Evolutionary conservation across 2,888 invertebrate genomes (phyloP).

Genomic region (Isoperla grammatica): DNA sequence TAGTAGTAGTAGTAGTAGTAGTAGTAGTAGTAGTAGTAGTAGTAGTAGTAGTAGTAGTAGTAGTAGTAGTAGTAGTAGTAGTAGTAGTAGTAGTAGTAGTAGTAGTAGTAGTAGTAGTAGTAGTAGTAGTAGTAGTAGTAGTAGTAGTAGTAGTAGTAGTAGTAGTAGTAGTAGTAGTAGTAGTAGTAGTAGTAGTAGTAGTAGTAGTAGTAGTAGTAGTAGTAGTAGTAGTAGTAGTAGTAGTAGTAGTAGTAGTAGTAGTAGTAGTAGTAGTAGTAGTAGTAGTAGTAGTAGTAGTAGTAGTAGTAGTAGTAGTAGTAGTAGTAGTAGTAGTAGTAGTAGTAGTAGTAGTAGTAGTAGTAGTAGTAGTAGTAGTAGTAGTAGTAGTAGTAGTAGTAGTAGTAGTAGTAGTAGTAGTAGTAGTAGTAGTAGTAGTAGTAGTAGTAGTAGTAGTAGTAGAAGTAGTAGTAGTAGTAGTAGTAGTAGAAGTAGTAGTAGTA

Average conservation of each 20-base stretch:
- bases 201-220: conserved; percentile 14
- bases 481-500: conserved; percentile 6
- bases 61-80: not conserved
- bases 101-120: not conserved
- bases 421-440: conserved; percentile 10
- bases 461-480: conserved; percentile 13
- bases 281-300: conserved; percentile 16
- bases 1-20: not conserved
- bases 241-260: conserved; percentile 16
- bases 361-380: conserved; percentile 14
- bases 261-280: conserved; percentile 15
- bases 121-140: conserved; percentile 6
- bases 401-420: conserved; percentile 15
- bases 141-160: conserved; percentile 3
- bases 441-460: conserved; percentile 11
- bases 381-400: conserved; percentile 16
- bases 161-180: not conserved
- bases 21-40: not conserved
- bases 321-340: conserved; percentile 14
- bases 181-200: conserved; percentile 16
- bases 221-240: conserved; percentile 16
- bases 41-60: not conserved
- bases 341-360: conserved; percentile 17
- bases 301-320: conserved; percentile 16
- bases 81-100: conserved; percentile 9